Percentiles rank a stretch among this genome's conserved stretches.
phyloP scores from a whole-genome alignment of 2,797 vertebrate species.

The Gouania willdenowi region DNA sequence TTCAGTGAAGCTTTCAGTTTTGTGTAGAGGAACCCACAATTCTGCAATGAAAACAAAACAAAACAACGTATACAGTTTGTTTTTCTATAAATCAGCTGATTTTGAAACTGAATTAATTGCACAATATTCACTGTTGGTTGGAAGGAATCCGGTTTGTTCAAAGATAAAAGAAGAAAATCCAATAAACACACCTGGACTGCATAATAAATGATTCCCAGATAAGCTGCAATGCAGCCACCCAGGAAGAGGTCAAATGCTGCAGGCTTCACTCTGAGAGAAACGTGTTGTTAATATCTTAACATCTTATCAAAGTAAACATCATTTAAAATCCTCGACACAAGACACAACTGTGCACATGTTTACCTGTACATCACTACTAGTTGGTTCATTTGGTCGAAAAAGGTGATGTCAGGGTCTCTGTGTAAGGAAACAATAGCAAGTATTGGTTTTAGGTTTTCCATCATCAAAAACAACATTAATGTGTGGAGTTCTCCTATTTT shows the following conservation, averaged over 20 bases:
- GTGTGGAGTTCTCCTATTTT: too few species aligned
- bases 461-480: too few species aligned
- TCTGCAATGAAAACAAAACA: conserved; percentile 55
- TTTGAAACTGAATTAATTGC: neutral
- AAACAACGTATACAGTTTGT: neutral
- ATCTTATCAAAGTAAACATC: neutral
- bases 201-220: conserved; percentile 76
- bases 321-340: too few species aligned
- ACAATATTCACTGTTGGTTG: neutral
- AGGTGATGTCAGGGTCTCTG: conserved; percentile 80
- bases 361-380: conserved; percentile 81
- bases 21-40: conserved; percentile 64
- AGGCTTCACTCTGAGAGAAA: conserved; percentile 77
- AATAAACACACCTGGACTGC: conserved; percentile 71
- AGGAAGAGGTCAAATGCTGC: conserved; percentile 83
- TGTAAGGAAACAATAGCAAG: conserved; percentile 9
- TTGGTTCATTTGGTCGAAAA: conserved; percentile 82
- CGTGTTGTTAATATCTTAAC: neutral
- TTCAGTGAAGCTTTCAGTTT: conserved; percentile 70
- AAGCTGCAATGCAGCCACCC: conserved; percentile 78
- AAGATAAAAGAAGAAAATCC: neutral
- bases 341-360: neutral
- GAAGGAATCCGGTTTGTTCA: neutral
- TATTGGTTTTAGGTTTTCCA: too few species aligned
- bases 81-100: neutral